A percentile compares a stretch with the other conserved stretches of the same genome.
Evolutionary conservation across 2,797 vertebrate species (phyloP).

Genomic region (Sebastes goodei): DNA sequence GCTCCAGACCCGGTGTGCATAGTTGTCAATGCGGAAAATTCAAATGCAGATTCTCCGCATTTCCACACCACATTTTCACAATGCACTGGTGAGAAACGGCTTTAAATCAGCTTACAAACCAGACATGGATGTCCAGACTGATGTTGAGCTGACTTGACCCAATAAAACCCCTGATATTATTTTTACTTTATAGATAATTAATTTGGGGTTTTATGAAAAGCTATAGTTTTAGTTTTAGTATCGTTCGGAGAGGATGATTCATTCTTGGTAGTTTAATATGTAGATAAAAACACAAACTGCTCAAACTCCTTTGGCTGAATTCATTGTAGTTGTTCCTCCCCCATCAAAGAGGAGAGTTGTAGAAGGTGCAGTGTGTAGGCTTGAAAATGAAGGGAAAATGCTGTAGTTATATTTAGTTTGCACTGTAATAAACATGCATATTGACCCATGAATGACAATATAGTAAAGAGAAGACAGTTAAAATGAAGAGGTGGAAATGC

Average conservation of each 20-base stretch:
- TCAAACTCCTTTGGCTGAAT: background rate
- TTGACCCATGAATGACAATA: background rate
- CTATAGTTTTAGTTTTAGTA: background rate
- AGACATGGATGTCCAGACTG: background rate
- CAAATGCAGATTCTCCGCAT: too few relatives aligned
- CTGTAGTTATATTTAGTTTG: conserved; percentile 7
- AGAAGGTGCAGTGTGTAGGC: conserved; percentile 3
- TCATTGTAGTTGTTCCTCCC: background rate
- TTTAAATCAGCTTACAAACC: background rate
- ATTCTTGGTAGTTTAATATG: background rate
- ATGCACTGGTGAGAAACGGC: too few relatives aligned
- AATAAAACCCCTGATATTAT: background rate
- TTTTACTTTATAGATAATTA: background rate
- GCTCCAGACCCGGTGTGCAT: too few relatives aligned
- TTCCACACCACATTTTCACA: too few relatives aligned
- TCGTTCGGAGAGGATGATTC: background rate
- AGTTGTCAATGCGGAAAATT: too few relatives aligned
- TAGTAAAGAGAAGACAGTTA: background rate
- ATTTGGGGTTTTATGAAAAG: background rate
- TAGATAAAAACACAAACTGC: background rate
- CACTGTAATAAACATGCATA: background rate
- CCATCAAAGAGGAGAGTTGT: conserved; percentile 4
- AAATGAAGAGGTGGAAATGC: background rate
- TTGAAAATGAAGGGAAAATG: background rate
- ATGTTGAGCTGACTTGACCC: background rate